Evolutionary conservation across 2,888 invertebrate genomes (phyloP).

Genomic region (Lochmaea crataegi): DNA sequence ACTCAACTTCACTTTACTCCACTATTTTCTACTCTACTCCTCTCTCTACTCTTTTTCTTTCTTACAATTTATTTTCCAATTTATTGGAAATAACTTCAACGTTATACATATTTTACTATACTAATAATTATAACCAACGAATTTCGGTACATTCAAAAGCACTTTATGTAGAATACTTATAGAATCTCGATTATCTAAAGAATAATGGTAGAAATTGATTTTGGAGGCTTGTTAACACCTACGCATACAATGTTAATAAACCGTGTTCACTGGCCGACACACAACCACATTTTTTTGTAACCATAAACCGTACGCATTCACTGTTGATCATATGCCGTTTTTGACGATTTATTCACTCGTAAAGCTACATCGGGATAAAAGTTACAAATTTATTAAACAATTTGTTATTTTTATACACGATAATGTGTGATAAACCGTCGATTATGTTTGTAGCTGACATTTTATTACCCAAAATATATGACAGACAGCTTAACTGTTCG

Average conservation of each 20-base stretch:
- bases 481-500: not conserved
- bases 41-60: too few species aligned
- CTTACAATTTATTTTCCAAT: too few species aligned
- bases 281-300: not conserved
- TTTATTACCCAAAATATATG: not conserved
- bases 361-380: not conserved
- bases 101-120: too few species aligned
- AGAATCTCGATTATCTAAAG: too few species aligned
- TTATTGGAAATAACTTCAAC: too few species aligned
- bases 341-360: not conserved
- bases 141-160: too few species aligned
- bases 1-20: too few species aligned
- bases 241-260: not conserved
- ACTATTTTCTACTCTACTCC: too few species aligned
- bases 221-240: not conserved
- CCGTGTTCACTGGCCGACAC: not conserved
- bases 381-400: not conserved
- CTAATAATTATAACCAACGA: too few species aligned
- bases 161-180: too few species aligned
- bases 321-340: not conserved
- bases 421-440: not conserved
- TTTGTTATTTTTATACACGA: not conserved
- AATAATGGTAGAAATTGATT: not conserved
- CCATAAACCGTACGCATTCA: not conserved
- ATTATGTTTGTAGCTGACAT: not conserved